Base-by-base conservation (phyloP, 2,113 vertebrate species). In the Corvus hawaiiensis region DNA sequence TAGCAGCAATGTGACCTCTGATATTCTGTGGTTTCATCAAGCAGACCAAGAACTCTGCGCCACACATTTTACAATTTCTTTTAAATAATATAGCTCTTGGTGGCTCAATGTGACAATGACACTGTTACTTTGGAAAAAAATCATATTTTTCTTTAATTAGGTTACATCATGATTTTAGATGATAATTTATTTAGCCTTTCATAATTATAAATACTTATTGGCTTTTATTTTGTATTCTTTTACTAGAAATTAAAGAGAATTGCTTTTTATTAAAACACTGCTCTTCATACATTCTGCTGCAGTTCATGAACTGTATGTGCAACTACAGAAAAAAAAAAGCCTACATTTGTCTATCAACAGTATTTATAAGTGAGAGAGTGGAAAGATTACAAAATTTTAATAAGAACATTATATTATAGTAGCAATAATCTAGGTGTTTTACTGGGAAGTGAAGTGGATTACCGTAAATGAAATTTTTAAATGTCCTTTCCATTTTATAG, bases 401-500 rank as follows among this genome's bases (percentile, higher is more conserved):
- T 98, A 98, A 95, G 85, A 98, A 94, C 95, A 96, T 97, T 98
- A 97, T 97, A 98, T 98, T 98, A 98, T 97, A 96, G 98, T 96
- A 96, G 97, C 97, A 98, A 98, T 98, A 98, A 99, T 98, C 98
- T 98, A 98, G 98, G 98, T 99, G 98, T 99, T 99, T 98, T 98
- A 98, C 97, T 97, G 98, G 80, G 94, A 98, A 98, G 97, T 98
- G 98, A 99, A 99, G 99, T 99, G 98, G 98, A 99, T 99, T 99
- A 99, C 98, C 54, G 96, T 96, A 98, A 99, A 99, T 99, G 98
- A 98, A 99, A 99, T 98, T 99, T 99, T 99, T 98, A 98, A 99
- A 99, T 98, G 98, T 98, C 98, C 98, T 99, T 99, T 99, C 98
- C 98, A 98, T 98, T 98, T 98, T 97, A 98, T 91, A 98, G 99